These are phyloP conservation scores for Lepus europaeus DNA, from an alignment of 2,113 vertebrate species.

Conservation along the genomic window DNA sequence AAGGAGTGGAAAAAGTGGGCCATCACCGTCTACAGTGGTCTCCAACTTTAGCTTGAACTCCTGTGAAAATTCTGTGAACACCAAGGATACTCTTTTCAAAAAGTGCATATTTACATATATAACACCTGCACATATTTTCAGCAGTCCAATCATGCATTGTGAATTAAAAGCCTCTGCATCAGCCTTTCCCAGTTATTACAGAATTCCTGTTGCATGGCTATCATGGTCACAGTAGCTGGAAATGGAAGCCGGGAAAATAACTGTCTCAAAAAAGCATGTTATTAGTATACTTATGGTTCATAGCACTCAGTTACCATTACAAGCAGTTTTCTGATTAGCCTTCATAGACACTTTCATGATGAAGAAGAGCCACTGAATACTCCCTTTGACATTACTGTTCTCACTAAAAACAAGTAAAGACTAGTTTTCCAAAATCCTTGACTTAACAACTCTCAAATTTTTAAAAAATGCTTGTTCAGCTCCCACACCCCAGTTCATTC, in stretches of 20 bases:
- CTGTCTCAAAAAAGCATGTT: constrained; percentile 51
- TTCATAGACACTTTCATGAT: constrained; percentile 57
- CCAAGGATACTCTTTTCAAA: constrained; percentile 46
- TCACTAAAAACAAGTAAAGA: constrained; percentile 53
- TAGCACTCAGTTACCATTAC: constrained; percentile 39
- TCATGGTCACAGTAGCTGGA: constrained; percentile 64
- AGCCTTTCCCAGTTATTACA: constrained; percentile 42
- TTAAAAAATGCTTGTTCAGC: constrained; percentile 45
- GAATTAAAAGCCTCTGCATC: constrained; percentile 55
- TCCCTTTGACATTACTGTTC: constrained; percentile 54
- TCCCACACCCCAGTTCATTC: not conserved
- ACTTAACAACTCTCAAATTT: constrained; percentile 60
- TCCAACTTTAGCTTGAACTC: not conserved
- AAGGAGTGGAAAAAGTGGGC: constrained; percentile 43
- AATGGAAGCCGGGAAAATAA: constrained; percentile 64
- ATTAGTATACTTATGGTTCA: constrained; percentile 41
- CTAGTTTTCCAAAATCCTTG: constrained; percentile 63
- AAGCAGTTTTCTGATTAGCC: constrained; percentile 60
- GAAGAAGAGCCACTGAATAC: constrained; percentile 54
- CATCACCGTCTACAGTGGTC: constrained; percentile 10
- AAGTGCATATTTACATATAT: constrained; percentile 40
- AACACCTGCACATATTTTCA: constrained; percentile 59
- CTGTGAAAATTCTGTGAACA: constrained; percentile 58
- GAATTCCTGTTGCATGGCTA: constrained; percentile 50
- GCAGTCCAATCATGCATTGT: not conserved